Base-by-base conservation (phyloP, 2,797 vertebrate genomes). In the Artibeus lituratus region DNA sequence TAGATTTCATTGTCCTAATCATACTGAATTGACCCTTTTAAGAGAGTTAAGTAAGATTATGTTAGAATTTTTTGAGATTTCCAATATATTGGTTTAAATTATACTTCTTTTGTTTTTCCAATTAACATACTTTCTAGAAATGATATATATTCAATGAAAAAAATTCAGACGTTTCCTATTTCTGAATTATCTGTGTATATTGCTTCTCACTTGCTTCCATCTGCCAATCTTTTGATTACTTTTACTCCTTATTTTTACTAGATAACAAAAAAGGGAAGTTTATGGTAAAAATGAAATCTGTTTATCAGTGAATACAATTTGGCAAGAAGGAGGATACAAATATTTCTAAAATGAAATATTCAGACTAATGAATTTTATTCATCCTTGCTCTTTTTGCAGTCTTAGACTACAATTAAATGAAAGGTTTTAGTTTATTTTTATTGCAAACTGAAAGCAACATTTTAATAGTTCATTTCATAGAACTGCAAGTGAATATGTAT, bases 171-270 rank as follows among this genome's bases (percentile, higher is more conserved):
- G 42, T 83, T 97, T 97, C 92, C 92, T 93, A 7, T 95, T 97
- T 96, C 83, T 87, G 72, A 95, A 89, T 95, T 96, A 94, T 96
- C 87, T 96, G 93, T 93, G 90, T 95, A 91, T 32, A 90, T 96
- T 96, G 62, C 88, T 96, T 96, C 85, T 96, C 65, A 92, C 74
- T 95, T 96, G 90, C 80, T 92, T 92, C 90, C 95, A 94, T 95
- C 89, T 98, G 96, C 89, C 91, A 97, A 96, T 96, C 95, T 97
- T 97, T 95, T 96, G 62, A 94, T 94, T 95, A 95, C 83, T 95
- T 96, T 97, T 94, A 94, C 57, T 96, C 91, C 78, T 92, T 96
- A 95, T 91, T 96, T 97, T 96, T 94, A 87, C 92, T 95, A 76
- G 78, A 96, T 94, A 97, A 94, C 73, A 92, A 95, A 96, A 96